Evolutionary conservation across 2,113 vertebrate species (phyloP), one percentile per base, ranked within the genome.

Genomic region (Forbesichthys papilliferus): DNA sequence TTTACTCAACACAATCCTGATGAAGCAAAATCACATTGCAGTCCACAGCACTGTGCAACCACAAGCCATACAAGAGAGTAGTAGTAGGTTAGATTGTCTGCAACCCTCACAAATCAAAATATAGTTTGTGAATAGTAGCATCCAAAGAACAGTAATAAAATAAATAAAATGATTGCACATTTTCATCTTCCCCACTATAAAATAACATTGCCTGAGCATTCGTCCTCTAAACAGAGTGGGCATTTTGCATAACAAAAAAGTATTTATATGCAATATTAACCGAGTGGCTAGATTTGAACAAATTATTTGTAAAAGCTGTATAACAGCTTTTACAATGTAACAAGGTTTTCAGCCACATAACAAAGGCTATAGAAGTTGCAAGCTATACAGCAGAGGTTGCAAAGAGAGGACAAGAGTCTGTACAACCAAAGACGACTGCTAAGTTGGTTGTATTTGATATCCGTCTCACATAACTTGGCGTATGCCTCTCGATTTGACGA

Each of bases 321-420:
- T 42, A 8, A 42, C 5, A 5, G 36, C 56, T 14, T 72, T 74
- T 74, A 93, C 52, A 94, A 84, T 0, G 87, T 76, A 10, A 75
- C 20, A 4, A 95, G 92, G 61, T 77, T 94, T 63, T 91, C 90
- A 0, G 95, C 93, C 83, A 93, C 68, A 87, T 88, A 90, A 34
- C 84, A 89, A 1, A 95, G 84, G 52, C 93, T 95, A 66, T 87
- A 85, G 74, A 92, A 91, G 1, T 94, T 95, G 80, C 94, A 94
- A 0, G 67, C 34, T 0, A 93, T 82, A 78, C 94, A 95, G 86
- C 93, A 93, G 57, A 95, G 84, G 82, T 95, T 95, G 75, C 94
- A 95, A 61, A 95, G 86, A 0, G 92, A 91, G 18, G 93, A 94
- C 54, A 94, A 82, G 11, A 88, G 46, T 1, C 83, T 84, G 81